Evolutionary conservation across 2,888 invertebrate genomes (phyloP).

Genomic region (Lysandra bellargus): DNA sequence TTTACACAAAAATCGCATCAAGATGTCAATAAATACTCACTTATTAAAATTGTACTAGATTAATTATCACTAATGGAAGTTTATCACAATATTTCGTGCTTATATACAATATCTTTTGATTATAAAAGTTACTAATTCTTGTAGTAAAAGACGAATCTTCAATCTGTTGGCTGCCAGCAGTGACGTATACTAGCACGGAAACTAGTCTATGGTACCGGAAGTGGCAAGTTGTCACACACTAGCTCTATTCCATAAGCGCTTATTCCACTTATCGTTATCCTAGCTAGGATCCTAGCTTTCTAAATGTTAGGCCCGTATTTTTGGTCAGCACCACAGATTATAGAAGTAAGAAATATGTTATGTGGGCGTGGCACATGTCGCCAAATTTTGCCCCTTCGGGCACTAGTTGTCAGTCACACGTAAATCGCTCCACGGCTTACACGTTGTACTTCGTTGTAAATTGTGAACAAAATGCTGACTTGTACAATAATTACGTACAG

Average conservation of each 20-base stretch:
- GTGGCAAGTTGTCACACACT: slow-evolving; percentile 53
- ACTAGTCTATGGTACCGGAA: slow-evolving; percentile 65
- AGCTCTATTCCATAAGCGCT: slow-evolving; percentile 32
- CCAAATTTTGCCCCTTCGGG: too few relatives aligned
- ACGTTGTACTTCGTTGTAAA: too few relatives aligned
- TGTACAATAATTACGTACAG: too few relatives aligned
- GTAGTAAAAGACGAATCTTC: slow-evolving; percentile 50
- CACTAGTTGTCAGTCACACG: too few relatives aligned
- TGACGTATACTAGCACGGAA: slow-evolving; percentile 74
- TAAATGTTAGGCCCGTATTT: too few relatives aligned
- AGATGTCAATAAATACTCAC: slow-evolving; percentile 63
- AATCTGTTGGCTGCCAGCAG: slow-evolving; percentile 68
- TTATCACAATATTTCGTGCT: slow-evolving; percentile 75
- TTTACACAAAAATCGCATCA: slow-evolving; percentile 51
- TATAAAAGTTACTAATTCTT: slow-evolving; percentile 65
- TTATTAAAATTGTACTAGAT: slow-evolving; percentile 73
- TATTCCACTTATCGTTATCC: too few relatives aligned
- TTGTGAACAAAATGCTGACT: too few relatives aligned
- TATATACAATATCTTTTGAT: slow-evolving; percentile 69
- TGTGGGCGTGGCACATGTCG: too few relatives aligned
- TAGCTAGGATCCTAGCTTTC: too few relatives aligned
- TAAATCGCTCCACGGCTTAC: too few relatives aligned
- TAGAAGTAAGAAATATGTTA: too few relatives aligned
- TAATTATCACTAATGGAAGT: slow-evolving; percentile 70
- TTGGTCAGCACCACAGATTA: too few relatives aligned